Base-by-base conservation (phyloP, 2,797 vertebrate species). In the Sebastiscus albofasciatus region DNA sequence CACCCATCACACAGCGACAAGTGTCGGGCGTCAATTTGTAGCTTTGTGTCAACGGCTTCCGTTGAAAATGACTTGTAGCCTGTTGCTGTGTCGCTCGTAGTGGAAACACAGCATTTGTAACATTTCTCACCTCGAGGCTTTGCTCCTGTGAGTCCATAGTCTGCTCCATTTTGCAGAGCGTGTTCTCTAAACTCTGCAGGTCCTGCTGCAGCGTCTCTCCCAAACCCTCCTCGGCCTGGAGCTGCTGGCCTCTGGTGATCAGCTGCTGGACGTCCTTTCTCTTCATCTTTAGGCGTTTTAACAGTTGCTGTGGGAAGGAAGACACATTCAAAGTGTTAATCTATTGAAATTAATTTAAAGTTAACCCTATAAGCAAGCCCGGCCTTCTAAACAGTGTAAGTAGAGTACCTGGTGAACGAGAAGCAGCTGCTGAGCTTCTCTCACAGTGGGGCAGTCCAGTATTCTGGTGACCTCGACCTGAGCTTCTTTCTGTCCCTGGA, bases 401-500 rank as follows among this genome's bases (percentile, higher is more conserved):
- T 14, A 39, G 36, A 39, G 14, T 54, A 29, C 99, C 97, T 99
- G 97, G 93, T 98, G 96, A 89, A 95, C 96, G 33, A 97, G 95
- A 6, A 98, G 95, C 10, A 99, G 87, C n/a, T 98, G 97, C 60
- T 99, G 98, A 1, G 98, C 98, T 92, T 99, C 97, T 88, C 97
- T 92, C 69, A 97, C 94, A 55, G 95, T 97, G 72, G 97, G 95
- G n/a, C 96, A 95, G 83, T 99, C 96, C 56, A 99, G 91, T 75
- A 98, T 97, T 89, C 92, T 96, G 82, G 96, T 94, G 13, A 95
- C 96, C 68, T 99, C 96, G 18, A 93, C 94, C 84, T 97, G 96
- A 5, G 95, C 92, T 75, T 99, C 97, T 91, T 97, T 96, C 80
- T 97, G 97, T 8, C 95, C 96, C 79, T 92, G 96, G 49, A 97